A percentile compares a stretch with the other conserved stretches of the same genome.
Conservation (phyloP, 1,140 invertebrate genomes). For the Bombus superbus region DNA sequence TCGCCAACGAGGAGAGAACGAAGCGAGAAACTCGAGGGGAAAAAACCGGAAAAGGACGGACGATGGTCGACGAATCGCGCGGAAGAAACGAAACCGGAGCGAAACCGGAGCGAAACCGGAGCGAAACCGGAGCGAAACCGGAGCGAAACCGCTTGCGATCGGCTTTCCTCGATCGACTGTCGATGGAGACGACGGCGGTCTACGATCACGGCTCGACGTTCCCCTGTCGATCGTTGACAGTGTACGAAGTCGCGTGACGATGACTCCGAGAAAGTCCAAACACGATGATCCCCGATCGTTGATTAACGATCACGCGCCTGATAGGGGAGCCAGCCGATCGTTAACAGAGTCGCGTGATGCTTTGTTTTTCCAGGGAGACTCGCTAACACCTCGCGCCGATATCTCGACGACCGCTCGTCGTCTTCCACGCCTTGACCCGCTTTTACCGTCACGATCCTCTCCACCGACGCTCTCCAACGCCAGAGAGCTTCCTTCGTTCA, state of each 20-base stretch:
- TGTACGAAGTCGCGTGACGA: slow-evolving; percentile 55
- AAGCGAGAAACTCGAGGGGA: no score
- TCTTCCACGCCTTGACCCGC: slow-evolving; percentile 75
- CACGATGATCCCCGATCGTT: slow-evolving; percentile 47
- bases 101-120: background rate
- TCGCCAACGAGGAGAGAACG: no score
- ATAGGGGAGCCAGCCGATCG: slow-evolving; percentile 1
- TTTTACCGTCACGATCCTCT: slow-evolving; percentile 36
- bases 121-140: background rate
- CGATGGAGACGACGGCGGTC: slow-evolving; percentile 6
- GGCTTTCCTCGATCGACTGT: slow-evolving; percentile 30
- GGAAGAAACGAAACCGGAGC: no score
- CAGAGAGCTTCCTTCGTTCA: slow-evolving; percentile 24
- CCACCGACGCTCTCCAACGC: background rate
- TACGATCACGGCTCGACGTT: slow-evolving; percentile 18
- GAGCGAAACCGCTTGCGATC: background rate
- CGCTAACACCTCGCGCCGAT: slow-evolving; percentile 49
- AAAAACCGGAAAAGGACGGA: no score
- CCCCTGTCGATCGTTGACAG: slow-evolving; percentile 56
- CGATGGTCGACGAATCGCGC: no score
- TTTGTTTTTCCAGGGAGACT: slow-evolving; percentile 18
- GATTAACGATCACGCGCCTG: slow-evolving; percentile 36
- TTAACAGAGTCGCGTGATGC: slow-evolving; percentile 38
- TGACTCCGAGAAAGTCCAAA: slow-evolving; percentile 50
- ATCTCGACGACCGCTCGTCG: slow-evolving; percentile 62